Conservation (phyloP, 92 coral and sea anemone species). For the Epizoanthus fatuus region DNA sequence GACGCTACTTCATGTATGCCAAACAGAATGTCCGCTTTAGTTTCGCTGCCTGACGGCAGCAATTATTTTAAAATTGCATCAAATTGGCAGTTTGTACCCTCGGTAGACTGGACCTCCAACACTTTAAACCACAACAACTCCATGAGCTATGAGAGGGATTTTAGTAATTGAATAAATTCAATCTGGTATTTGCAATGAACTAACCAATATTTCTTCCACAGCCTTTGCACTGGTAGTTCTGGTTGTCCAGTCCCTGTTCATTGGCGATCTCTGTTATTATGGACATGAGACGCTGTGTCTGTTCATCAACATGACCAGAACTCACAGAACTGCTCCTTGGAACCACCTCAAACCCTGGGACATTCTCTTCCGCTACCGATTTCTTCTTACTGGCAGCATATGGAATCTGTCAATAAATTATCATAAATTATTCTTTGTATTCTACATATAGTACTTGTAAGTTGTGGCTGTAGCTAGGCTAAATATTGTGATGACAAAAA, state of each 20-base stretch:
- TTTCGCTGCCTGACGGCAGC: too few relatives aligned
- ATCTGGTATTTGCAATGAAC: neutral
- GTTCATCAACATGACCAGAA: constrained; percentile 78
- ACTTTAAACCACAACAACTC: neutral
- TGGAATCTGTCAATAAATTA: constrained; percentile 19
- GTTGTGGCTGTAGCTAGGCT: neutral
- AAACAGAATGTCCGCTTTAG: too few relatives aligned
- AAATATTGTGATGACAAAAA: too few relatives aligned
- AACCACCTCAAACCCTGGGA: constrained; percentile 83
- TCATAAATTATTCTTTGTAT: neutral
- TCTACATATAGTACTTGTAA: neutral
- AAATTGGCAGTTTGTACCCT: too few relatives aligned
- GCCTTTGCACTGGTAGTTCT: constrained; percentile 95
- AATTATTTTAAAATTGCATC: too few relatives aligned
- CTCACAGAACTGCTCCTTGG: constrained; percentile 78
- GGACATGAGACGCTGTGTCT: constrained; percentile 69
- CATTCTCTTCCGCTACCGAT: neutral
- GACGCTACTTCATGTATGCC: too few relatives aligned
- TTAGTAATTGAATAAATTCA: neutral
- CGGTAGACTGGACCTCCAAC: neutral
- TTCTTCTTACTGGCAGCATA: neutral
- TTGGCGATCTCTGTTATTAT: constrained; percentile 85
- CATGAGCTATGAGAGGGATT: neutral
- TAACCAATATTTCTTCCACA: constrained; percentile 96
- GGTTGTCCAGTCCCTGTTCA: constrained; percentile 93